Evolutionary conservation across 1,140 invertebrate genomes (phyloP).

Genomic region (Bathynomus jamesi): DNA sequence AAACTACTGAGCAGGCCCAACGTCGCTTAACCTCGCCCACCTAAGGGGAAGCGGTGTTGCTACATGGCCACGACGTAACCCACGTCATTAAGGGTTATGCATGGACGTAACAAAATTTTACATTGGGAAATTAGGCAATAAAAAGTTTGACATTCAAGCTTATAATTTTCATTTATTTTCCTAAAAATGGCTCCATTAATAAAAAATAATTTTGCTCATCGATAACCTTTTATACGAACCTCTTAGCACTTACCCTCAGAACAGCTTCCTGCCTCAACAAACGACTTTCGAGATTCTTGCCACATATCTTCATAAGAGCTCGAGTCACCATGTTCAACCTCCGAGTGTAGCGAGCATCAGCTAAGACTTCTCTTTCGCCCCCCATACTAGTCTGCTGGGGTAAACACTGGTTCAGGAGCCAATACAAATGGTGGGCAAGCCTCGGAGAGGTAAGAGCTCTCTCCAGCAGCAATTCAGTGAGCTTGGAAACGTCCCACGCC

Average conservation of each 20-base stretch:
- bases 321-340: conserved; percentile 76
- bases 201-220: too few species aligned
- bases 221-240: too few species aligned
- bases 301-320: conserved; percentile 74
- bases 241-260: conserved; percentile 56
- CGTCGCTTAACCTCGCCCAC: too few species aligned
- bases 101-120: too few species aligned
- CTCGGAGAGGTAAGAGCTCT: conserved; percentile 74
- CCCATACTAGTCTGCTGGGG: conserved; percentile 52
- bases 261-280: conserved; percentile 77
- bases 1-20: too few species aligned
- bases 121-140: not conserved
- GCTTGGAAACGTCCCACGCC: conserved; percentile 77
- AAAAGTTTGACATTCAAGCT: not conserved
- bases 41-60: too few species aligned
- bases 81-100: too few species aligned
- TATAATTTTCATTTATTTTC: too few species aligned
- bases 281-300: conserved; percentile 68
- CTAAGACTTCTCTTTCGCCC: conserved; percentile 39
- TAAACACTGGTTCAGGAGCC: conserved; percentile 73
- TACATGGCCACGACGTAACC: too few species aligned
- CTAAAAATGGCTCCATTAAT: too few species aligned
- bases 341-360: conserved; percentile 45
- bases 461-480: conserved; percentile 72
- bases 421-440: conserved; percentile 90